Conservation (phyloP, 2,113 vertebrate species). For the Etheostoma cragini region DNA sequence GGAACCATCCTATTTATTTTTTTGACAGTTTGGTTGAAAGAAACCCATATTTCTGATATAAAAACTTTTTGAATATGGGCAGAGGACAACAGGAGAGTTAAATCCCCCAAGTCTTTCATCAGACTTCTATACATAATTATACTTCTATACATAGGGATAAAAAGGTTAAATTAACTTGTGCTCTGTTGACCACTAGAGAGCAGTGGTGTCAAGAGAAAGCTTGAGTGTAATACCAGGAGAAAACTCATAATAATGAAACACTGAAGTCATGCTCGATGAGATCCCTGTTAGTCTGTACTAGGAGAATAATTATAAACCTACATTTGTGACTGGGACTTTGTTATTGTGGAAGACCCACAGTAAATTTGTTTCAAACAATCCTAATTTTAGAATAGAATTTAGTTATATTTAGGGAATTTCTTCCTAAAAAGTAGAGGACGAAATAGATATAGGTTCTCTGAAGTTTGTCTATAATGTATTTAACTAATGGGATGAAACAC, state of each 20-base stretch:
- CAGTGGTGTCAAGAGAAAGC: not conserved
- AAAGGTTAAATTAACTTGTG: not conserved
- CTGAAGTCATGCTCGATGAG: not conserved
- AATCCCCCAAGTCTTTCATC: not conserved
- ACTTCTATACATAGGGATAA: not conserved
- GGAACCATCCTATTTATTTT: too few relatives aligned
- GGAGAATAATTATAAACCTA: not conserved
- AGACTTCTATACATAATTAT: not conserved
- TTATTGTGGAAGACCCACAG: not conserved
- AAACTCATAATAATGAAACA: not conserved
- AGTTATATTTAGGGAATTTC: too few relatives aligned
- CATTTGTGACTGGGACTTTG: too few relatives aligned
- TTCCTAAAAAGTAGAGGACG: too few relatives aligned
- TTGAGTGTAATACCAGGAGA: not conserved
- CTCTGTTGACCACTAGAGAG: conserved; percentile 16
- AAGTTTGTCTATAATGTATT: not conserved
- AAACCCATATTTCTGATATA: too few relatives aligned
- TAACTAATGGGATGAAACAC: too few relatives aligned
- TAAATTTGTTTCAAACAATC: not conserved
- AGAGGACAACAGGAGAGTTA: too few relatives aligned
- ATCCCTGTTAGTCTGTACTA: not conserved
- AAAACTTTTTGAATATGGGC: too few relatives aligned
- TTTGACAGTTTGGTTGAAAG: too few relatives aligned
- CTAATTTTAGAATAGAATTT: not conserved
- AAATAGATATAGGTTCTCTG: too few relatives aligned